Conservation (phyloP, 1,140 invertebrate genomes). For the Bilobella aurantiaca region DNA sequence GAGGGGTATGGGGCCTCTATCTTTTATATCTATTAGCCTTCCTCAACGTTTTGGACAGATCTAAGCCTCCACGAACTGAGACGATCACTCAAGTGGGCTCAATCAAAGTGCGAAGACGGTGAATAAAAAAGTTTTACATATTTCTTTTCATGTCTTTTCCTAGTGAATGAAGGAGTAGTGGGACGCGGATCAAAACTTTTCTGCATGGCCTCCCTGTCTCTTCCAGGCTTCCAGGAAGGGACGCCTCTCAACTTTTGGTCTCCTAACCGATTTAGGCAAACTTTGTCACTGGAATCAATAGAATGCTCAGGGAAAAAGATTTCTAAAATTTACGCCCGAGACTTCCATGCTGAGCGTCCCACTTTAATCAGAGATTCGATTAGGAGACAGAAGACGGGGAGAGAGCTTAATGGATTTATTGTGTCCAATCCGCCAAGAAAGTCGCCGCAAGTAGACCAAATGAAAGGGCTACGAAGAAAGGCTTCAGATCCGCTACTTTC, state of each 20-base stretch:
- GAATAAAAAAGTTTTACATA: not conserved
- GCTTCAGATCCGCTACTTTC: not conserved
- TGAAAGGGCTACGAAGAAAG: not conserved
- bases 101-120: not conserved
- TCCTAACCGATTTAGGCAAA: slow-evolving; percentile 4
- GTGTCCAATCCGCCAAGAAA: not conserved
- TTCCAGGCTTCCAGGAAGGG: not conserved
- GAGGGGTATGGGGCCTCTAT: not conserved
- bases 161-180: not conserved
- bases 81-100: not conserved
- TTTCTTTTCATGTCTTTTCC: slow-evolving; percentile 1
- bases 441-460: not conserved
- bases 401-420: not conserved
- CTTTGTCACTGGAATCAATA: not conserved
- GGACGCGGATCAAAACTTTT: not conserved
- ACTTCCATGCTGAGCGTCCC: too few relatives aligned
- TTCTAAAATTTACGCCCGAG: not conserved
- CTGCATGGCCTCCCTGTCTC: not conserved
- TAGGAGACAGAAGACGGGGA: not conserved
- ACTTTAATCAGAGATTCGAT: not conserved
- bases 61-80: not conserved
- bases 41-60: not conserved
- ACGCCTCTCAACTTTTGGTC: not conserved
- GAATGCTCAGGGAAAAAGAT: not conserved
- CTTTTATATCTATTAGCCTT: not conserved